Evolutionary conservation across 2,888 invertebrate genomes (phyloP).

Genomic region (Acanthosepion lycidas): DNA sequence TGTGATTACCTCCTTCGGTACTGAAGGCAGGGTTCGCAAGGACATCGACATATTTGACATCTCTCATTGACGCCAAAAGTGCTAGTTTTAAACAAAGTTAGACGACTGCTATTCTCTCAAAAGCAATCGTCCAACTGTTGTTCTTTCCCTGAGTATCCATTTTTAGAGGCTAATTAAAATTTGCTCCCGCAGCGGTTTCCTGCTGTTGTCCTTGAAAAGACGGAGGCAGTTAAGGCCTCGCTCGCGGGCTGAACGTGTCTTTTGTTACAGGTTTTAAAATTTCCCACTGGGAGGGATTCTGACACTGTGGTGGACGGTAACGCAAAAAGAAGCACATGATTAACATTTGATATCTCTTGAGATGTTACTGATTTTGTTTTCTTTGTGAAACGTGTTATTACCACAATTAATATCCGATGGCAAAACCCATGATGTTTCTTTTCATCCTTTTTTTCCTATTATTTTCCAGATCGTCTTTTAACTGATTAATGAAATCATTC

Average conservation of each 20-base stretch:
- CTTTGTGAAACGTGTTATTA: too few relatives aligned
- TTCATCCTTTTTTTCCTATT: too few relatives aligned
- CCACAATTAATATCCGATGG: too few relatives aligned
- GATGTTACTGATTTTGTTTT: too few relatives aligned
- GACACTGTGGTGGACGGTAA: too few relatives aligned
- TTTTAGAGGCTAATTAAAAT: neutral
- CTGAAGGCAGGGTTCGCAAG: neutral
- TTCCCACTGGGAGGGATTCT: too few relatives aligned
- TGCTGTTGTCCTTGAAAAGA: neutral
- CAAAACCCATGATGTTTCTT: too few relatives aligned
- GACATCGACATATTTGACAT: neutral
- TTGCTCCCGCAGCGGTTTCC: neutral
- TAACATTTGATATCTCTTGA: too few relatives aligned
- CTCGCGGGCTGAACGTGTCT: neutral
- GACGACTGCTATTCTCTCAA: too few relatives aligned
- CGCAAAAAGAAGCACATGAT: too few relatives aligned
- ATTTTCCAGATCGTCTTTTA: too few relatives aligned
- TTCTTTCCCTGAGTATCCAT: neutral
- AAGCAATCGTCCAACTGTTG: neutral
- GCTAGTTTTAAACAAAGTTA: neutral
- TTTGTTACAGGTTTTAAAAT: neutral
- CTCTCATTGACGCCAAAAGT: neutral
- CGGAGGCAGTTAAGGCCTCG: neutral
- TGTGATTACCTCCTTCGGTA: neutral
- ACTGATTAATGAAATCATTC: too few relatives aligned